phyloP scores from a whole-genome alignment of 2,797 vertebrate species.

The Propithecus perrieri region DNA sequence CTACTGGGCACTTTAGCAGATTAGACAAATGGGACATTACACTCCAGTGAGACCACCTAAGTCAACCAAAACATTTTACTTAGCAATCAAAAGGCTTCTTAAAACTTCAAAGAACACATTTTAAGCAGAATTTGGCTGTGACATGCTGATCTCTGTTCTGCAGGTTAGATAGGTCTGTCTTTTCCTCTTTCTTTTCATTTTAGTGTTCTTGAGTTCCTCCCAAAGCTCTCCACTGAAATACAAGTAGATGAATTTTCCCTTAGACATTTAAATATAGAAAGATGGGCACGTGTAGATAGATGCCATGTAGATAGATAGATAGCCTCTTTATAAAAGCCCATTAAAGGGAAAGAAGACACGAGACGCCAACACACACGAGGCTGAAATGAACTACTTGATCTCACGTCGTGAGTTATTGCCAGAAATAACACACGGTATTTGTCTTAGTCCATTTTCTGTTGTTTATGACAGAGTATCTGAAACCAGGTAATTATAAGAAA shows the following conservation, averaged over 20 bases:
- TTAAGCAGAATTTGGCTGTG: not conserved
- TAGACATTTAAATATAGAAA: not conserved
- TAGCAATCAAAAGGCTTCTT: not conserved
- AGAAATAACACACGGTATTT: not conserved
- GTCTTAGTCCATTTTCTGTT: not conserved
- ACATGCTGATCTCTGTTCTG: not conserved
- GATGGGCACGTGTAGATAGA: not conserved
- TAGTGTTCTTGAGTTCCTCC: not conserved
- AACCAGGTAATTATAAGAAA: not conserved
- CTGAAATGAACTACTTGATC: not conserved
- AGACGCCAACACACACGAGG: not conserved
- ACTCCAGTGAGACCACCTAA: not conserved
- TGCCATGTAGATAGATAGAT: not conserved
- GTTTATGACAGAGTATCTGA: not conserved
- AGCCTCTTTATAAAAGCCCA: not conserved
- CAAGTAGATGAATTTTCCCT: not conserved
- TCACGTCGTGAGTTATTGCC: no score
- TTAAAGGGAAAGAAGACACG: not conserved
- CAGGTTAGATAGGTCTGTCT: not conserved
- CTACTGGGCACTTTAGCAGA: not conserved
- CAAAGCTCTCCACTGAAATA: not conserved
- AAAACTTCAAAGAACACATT: not conserved
- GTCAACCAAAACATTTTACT: not conserved
- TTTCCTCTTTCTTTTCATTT: not conserved
- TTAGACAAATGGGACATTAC: not conserved